phyloP scores from a whole-genome alignment of 2,113 vertebrate genomes.

The Campylorhamphus procurvoides region DNA sequence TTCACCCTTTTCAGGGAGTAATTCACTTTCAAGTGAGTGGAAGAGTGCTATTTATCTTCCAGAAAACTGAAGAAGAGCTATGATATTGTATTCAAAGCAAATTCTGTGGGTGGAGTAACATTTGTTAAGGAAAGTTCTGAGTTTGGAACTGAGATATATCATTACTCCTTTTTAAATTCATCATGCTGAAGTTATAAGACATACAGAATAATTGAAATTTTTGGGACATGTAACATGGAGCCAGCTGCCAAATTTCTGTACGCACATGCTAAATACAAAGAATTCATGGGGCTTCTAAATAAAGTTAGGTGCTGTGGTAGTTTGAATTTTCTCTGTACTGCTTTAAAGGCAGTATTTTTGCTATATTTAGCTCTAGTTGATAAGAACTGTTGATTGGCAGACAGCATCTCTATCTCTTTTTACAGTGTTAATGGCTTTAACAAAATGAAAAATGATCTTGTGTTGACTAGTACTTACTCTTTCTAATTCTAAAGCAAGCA shows the following conservation, averaged over 20 bases:
- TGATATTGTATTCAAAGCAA: background rate
- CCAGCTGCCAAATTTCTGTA: background rate
- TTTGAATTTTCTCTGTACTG: background rate
- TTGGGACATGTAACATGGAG: background rate
- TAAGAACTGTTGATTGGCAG: conserved; percentile 45
- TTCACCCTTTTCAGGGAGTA: background rate
- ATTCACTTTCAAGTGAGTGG: background rate
- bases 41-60: background rate
- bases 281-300: background rate
- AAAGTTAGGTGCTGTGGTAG: background rate
- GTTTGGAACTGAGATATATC: background rate
- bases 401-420: conserved; percentile 20
- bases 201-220: background rate
- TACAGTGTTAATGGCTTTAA: conserved; percentile 42
- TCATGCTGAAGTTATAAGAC: background rate
- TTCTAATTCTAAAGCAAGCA: conserved; percentile 63
- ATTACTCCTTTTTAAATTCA: background rate
- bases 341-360: background rate
- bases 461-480: conserved; percentile 22
- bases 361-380: background rate
- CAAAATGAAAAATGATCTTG: conserved; percentile 43
- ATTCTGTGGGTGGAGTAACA: background rate
- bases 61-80: background rate
- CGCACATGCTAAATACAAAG: background rate
- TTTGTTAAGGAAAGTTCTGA: background rate